Conservation (phyloP, 2,888 invertebrate species). For the Drosophila merina region DNA sequence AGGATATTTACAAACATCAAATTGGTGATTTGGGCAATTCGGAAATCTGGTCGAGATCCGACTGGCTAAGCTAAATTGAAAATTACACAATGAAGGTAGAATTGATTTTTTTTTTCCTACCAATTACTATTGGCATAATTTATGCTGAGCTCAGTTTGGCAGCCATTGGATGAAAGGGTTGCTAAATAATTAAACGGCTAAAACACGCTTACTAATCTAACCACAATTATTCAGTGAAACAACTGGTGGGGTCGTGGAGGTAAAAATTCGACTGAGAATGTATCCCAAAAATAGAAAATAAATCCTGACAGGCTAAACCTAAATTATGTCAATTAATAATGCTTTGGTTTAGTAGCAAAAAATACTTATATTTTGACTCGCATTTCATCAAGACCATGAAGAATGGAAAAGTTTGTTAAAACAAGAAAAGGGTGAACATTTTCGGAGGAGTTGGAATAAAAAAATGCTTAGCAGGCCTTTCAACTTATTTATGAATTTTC, state of each 20-base stretch:
- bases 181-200: slow-evolving; percentile 61
- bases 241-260: slow-evolving; percentile 23
- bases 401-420: neutral
- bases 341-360: too few species aligned
- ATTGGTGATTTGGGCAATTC: slow-evolving; percentile 31
- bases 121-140: slow-evolving; percentile 59
- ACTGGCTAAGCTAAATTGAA: slow-evolving; percentile 69
- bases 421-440: neutral
- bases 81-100: slow-evolving; percentile 59
- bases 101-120: neutral
- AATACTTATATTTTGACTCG: too few species aligned
- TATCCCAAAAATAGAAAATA: too few species aligned
- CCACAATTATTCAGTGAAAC: slow-evolving; percentile 68
- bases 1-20: slow-evolving; percentile 34
- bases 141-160: slow-evolving; percentile 60
- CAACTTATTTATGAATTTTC: slow-evolving; percentile 71
- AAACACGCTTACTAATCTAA: slow-evolving; percentile 64
- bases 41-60: slow-evolving; percentile 9
- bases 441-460: neutral
- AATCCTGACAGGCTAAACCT: too few species aligned
- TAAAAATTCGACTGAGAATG: neutral
- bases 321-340: too few species aligned
- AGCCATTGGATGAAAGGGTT: slow-evolving; percentile 50
- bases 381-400: neutral
- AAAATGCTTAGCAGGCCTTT: slow-evolving; percentile 14